Evolutionary conservation across 2,113 vertebrate genomes (phyloP), one percentile per base, ranked within the genome.

Genomic region (Gyps fulvus): DNA sequence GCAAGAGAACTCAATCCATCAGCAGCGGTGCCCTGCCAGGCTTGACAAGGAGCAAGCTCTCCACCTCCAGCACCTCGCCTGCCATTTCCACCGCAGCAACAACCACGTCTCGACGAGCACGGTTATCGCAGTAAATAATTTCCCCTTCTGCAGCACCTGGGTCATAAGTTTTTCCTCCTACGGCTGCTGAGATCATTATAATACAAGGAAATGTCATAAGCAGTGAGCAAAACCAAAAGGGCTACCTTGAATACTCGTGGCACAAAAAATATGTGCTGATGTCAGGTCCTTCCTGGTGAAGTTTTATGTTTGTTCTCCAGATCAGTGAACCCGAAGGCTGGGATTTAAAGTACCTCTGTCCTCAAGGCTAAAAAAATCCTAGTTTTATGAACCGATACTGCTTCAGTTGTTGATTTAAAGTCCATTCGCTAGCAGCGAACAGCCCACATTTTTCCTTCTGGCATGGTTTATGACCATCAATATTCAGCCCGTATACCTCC

Each of bases 351-450:
- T 81, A 82, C 91, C 87, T 94, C 91, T 95, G 93, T 97, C 93
- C 86, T 97, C 96, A 83, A 96, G 96, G 95, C 95, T 95, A 89
- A 97, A 97, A 97, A 89, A 90, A 70, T 67, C 87, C 95, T 38
- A 13, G 80, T 89, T 98, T 98, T 97, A 97, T 97, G 96, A 95
- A 96, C 93, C 86, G 32, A 74, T 69, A 65, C 87, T 71, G 95
- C 95, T 95, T 73, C 20, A 1, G 87, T n/a, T 95, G 96, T 95
- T 97, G 96, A 98, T 97, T 97, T 97, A 97, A 97, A 97, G 93
- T 81, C 95, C 93, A 85, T 90, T 95, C 26, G 38, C 84, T 42
- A 71, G 94, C 84, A 97, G 93, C 12, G 1, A 93, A 89, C 93
- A 83, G 95, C 90, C 21, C 95, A 69, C 93, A 81, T 93, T 95